phyloP scores from a whole-genome alignment of 2,797 vertebrate genomes.

The Ambastaia sidthimunki region DNA sequence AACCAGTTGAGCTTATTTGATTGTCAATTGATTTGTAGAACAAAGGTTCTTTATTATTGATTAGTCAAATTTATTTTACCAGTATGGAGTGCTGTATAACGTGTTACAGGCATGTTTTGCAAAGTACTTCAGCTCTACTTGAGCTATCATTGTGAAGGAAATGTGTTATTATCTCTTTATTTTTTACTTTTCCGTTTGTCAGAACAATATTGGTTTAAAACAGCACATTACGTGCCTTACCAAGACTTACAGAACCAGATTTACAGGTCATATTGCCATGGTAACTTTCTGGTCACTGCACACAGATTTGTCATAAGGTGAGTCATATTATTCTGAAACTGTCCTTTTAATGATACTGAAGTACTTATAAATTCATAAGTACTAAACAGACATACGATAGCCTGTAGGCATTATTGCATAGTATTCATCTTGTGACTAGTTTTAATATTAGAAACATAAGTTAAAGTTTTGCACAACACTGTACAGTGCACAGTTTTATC shows the following conservation, averaged over 20 bases:
- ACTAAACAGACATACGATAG: conserved; percentile 15
- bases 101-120: conserved; percentile 81
- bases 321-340: conserved; percentile 50
- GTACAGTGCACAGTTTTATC: background rate
- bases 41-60: conserved; percentile 65
- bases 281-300: conserved; percentile 57
- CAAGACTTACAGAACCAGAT: conserved; percentile 68
- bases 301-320: conserved; percentile 48
- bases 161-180: conserved; percentile 76
- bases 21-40: conserved; percentile 54
- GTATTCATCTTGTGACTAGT: background rate
- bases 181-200: conserved; percentile 67
- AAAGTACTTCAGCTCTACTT: conserved; percentile 76
- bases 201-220: conserved; percentile 73
- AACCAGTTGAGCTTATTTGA: conserved; percentile 68
- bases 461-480: conserved; percentile 23
- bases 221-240: conserved; percentile 83
- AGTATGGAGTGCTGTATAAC: conserved; percentile 76
- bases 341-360: conserved; percentile 30
- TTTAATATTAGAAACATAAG: conserved; percentile 14
- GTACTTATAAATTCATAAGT: conserved; percentile 31
- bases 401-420: conserved; percentile 13
- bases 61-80: conserved; percentile 74
- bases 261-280: conserved; percentile 60
- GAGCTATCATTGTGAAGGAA: conserved; percentile 61